phyloP scores from a whole-genome alignment of 30 jellyfish, hydroid and myxozoan species.

The Phacellophora camtschatica region DNA sequence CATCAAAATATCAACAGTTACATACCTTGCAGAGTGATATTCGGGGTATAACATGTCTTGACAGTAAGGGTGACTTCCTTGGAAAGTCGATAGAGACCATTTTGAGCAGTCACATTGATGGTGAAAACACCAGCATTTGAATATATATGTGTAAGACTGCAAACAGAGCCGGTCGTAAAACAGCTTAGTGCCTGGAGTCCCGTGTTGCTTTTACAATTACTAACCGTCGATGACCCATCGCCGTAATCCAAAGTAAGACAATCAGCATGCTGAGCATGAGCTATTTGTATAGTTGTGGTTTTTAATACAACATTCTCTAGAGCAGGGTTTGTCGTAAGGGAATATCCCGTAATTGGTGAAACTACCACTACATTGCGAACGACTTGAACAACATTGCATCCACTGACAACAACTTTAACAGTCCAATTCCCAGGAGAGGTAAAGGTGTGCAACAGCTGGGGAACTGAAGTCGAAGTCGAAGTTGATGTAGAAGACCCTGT shows the following conservation, averaged over 20 bases:
- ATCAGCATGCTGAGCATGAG: conserved; percentile 5
- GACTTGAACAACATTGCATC: background rate
- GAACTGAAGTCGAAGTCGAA: background rate
- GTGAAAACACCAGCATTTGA: background rate
- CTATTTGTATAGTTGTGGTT: conserved; percentile 1
- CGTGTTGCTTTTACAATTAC: conserved; percentile 29
- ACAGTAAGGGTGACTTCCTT: conserved; percentile 6
- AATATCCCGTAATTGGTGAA: background rate
- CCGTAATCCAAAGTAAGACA: conserved; percentile 25
- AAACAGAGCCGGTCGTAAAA: background rate
- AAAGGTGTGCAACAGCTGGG: background rate
- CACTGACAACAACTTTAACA: conserved; percentile 1
- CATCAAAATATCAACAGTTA: too few species aligned
- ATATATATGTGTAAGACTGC: conserved; percentile 13
- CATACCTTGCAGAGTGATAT: background rate
- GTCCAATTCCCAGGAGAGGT: background rate
- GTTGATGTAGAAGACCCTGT: background rate
- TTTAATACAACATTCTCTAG: conserved; percentile 24
- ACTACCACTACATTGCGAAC: conserved; percentile 8
- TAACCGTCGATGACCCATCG: background rate
- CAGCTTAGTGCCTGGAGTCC: conserved; percentile 3
- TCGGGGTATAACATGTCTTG: conserved; percentile 21
- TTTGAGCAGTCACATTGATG: conserved; percentile 6
- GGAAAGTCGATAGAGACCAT: background rate
- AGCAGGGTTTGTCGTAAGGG: conserved; percentile 14